Percentiles rank a stretch among this genome's conserved stretches.
These are phyloP conservation scores for Drosophila truncata DNA, from an alignment of 1,140 invertebrate species.

Conservation along the genomic window DNA sequence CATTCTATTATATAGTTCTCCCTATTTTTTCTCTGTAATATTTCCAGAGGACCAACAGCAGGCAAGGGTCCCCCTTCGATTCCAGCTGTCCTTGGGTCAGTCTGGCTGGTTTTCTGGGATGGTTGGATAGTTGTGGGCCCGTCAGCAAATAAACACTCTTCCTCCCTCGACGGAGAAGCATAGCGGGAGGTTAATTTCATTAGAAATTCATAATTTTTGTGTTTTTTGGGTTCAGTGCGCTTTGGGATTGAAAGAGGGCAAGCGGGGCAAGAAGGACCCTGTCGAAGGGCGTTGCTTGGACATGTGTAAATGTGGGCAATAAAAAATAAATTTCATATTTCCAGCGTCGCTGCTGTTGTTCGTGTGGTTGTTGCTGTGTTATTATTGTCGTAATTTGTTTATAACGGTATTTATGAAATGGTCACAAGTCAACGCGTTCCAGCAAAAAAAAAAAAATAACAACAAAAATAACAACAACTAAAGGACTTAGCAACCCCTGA, in stretches of 20 bases:
- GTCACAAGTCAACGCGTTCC: slow-evolving; percentile 81
- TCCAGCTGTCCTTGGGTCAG: slow-evolving; percentile 45
- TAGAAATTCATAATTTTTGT: slow-evolving; percentile 81
- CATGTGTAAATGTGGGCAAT: slow-evolving; percentile 82
- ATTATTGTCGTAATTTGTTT: slow-evolving; percentile 83
- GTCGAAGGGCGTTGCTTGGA: slow-evolving; percentile 51
- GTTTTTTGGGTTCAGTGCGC: slow-evolving; percentile 34
- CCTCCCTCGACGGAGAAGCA: not conserved
- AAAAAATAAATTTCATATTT: slow-evolving; percentile 76
- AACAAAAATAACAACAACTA: slow-evolving; percentile 16
- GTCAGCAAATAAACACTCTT: slow-evolving; percentile 78
- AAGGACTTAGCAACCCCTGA: slow-evolving; percentile 22
- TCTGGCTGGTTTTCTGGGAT: slow-evolving; percentile 17
- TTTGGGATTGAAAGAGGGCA: slow-evolving; percentile 4
- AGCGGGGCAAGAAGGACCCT: not conserved
- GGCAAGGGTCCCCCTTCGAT: not conserved
- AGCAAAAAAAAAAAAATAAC: slow-evolving; percentile 14
- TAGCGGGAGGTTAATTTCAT: slow-evolving; percentile 75
- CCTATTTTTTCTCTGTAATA: not conserved
- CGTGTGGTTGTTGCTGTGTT: slow-evolving; percentile 65
- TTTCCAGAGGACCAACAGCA: slow-evolving; percentile 1
- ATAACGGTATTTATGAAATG: slow-evolving; percentile 84
- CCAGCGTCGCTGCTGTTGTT: slow-evolving; percentile 31
- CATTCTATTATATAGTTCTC: not conserved
- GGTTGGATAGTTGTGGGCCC: slow-evolving; percentile 58